These are phyloP conservation scores for Enteromius anoplus DNA, from an alignment of 2,797 vertebrate species.

Conservation along the genomic window DNA sequence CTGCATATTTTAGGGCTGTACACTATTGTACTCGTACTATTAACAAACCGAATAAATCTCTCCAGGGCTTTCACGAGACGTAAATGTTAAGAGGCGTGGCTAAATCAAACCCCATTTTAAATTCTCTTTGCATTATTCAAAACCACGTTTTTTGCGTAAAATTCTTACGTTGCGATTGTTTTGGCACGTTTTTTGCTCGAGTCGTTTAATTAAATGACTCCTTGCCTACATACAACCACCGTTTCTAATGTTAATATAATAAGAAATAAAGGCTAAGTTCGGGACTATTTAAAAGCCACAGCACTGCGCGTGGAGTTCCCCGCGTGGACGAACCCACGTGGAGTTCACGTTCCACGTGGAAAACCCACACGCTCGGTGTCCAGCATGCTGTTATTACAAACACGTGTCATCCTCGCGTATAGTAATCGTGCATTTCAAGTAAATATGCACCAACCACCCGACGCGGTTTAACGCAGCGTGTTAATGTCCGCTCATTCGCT, in stretches of 20 bases:
- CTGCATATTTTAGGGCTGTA: too few species aligned
- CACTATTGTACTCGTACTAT: too few species aligned
- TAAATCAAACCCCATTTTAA: not conserved
- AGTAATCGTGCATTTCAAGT: not conserved
- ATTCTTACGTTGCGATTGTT: not conserved
- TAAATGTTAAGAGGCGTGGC: not conserved
- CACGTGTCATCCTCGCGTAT: accelerated
- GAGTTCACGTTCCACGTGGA: slow-evolving; percentile 56
- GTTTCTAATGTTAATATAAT: not conserved
- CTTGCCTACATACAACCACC: not conserved
- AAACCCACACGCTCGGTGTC: not conserved
- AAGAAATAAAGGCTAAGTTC: not conserved
- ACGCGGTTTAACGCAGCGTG: not conserved
- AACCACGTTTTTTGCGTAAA: not conserved
- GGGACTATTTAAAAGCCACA: not conserved
- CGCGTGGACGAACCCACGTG: slow-evolving; percentile 77
- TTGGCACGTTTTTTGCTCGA: not conserved
- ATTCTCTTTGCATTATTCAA: too few species aligned
- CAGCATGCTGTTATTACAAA: not conserved
- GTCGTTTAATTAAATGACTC: not conserved
- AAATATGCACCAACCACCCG: not conserved
- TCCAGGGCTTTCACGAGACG: too few species aligned
- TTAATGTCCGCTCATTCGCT: not conserved
- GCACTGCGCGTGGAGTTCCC: slow-evolving; percentile 65
- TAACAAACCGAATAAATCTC: not conserved